A percentile compares a stretch with the other conserved stretches of the same genome.
These are phyloP conservation scores for Tyrophagus putrescentiae DNA, from an alignment of 1,140 invertebrate genomes.

Conservation along the genomic window DNA sequence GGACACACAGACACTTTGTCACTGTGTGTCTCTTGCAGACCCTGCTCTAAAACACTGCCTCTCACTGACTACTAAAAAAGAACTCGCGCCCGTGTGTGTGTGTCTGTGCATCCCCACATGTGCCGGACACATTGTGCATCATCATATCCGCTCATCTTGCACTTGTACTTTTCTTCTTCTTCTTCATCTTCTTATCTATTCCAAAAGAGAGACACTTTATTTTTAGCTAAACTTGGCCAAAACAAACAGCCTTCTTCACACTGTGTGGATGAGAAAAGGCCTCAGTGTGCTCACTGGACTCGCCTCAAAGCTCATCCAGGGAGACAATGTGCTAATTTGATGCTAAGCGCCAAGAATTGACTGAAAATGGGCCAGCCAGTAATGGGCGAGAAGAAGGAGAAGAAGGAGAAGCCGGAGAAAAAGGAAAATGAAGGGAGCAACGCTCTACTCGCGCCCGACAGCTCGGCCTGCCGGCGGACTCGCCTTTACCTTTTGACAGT, in stretches of 20 bases:
- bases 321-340: constrained; percentile 3
- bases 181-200: background rate
- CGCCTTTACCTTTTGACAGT: too few species aligned
- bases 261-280: too few species aligned
- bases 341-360: background rate
- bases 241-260: too few species aligned
- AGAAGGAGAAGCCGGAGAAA: background rate
- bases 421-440: background rate
- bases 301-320: background rate
- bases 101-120: constrained; percentile 14
- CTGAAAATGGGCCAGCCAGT: background rate
- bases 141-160: constrained; percentile 4
- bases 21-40: too few species aligned
- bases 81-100: background rate
- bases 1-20: too few species aligned
- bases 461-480: too few species aligned
- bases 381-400: background rate
- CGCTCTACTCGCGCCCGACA: background rate
- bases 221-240: too few species aligned
- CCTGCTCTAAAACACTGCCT: background rate
- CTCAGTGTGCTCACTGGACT: background rate
- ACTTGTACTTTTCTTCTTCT: background rate
- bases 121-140: constrained; percentile 14
- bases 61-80: background rate
- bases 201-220: too few species aligned